These are phyloP conservation scores for Eumeta japonica DNA, from an alignment of 1,140 invertebrate genomes.

Conservation along the genomic window DNA sequence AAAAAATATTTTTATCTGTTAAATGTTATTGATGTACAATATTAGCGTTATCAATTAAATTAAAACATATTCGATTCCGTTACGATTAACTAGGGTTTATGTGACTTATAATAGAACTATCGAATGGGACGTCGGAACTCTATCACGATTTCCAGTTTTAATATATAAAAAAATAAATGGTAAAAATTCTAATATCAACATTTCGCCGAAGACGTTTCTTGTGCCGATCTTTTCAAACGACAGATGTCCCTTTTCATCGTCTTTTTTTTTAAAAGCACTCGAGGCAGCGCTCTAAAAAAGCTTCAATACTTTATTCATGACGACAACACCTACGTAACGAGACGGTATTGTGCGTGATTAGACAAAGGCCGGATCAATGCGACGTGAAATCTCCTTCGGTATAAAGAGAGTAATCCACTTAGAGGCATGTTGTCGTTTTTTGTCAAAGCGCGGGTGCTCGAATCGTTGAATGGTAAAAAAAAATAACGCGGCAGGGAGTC, in stretches of 20 bases:
- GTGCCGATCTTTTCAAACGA: too few species aligned
- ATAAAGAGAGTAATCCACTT: constrained; percentile 49
- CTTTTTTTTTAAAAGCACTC: constrained; percentile 22
- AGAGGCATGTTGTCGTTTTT: constrained; percentile 48
- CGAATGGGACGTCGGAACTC: too few species aligned
- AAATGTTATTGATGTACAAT: too few species aligned
- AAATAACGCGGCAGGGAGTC: constrained; percentile 42
- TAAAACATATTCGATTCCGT: too few species aligned
- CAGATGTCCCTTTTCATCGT: constrained; percentile 34
- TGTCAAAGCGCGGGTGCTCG: constrained; percentile 39
- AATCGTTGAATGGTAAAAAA: constrained; percentile 49
- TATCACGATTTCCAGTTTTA: too few species aligned
- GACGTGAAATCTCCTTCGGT: constrained; percentile 45
- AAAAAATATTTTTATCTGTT: too few species aligned
- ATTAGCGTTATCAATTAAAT: too few species aligned
- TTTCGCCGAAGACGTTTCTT: too few species aligned
- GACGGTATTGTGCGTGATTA: constrained; percentile 33
- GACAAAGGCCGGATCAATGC: constrained; percentile 45
- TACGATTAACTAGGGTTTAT: too few species aligned
- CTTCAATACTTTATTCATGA: constrained; percentile 32
- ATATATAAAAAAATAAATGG: too few species aligned
- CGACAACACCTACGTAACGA: constrained; percentile 51
- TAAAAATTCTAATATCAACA: too few species aligned
- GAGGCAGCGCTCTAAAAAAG: constrained; percentile 29
- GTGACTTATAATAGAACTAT: too few species aligned